Base-by-base conservation (phyloP, 1,140 invertebrate genomes). In the Monochamus saltuarius region DNA sequence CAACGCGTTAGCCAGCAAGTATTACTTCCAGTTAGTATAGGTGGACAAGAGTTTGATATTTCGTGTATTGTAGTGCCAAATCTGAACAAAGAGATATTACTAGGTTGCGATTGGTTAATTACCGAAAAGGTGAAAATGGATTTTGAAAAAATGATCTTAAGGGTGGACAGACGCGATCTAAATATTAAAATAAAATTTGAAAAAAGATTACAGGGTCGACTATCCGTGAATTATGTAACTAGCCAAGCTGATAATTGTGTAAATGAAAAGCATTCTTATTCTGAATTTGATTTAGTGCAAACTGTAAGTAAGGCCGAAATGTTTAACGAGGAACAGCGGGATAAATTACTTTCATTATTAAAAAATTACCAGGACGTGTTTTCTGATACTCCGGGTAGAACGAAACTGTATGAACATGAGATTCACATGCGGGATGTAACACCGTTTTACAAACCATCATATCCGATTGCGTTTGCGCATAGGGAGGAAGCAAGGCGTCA, bases 391-490 rank as follows among this genome's bases (percentile, higher is more conserved):
- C 50, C 50, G 0, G 50, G 50, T 7, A 19, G 29, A 1, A 35
- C 35, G 10, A 35, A 52, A 10, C 16, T 19, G 14, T 37, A 52
- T 17, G 29, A 11, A n/a, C 50, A 52, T 17, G 50, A 52, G 34
- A 52, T 52, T 13, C 19, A 35, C 6, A 22, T 52, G 50, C 14
- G 16, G 11, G 29, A 35, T 13, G 17, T 34, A 7, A 17, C 11
- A 14, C 16, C n/a, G 7, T 52, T 52, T 35, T 22, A n/a, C 8
- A 35, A 9, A 35, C 11, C 29, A 7, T 35, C 50, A 6, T 52
- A 52, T n/a, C 50, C 50, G 17, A 52, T 52, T 9, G 2, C 50
- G 34, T 37, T 38, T 9, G 34, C n/a, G 9, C 34, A 52, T 35
- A 52, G 50, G 22, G 4, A 6, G 2, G 50, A 38, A 35, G 9